Evolutionary conservation across 2,113 vertebrate species (phyloP), one percentile per base, ranked within the genome.

Genomic region (Myotis davidii): DNA sequence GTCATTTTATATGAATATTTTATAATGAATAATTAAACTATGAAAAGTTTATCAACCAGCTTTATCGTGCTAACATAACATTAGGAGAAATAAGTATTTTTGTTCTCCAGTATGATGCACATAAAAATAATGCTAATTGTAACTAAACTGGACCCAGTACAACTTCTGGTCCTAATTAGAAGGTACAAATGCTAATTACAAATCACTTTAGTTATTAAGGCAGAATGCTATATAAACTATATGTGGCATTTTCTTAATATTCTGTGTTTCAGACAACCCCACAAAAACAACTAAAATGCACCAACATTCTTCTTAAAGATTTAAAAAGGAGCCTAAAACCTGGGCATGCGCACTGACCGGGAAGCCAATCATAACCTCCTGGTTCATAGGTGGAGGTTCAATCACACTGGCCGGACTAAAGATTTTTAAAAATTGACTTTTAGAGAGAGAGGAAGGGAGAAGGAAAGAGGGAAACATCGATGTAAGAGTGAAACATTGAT

Each of bases 201-300:
- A 69, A 78, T 50, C 61, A 73, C 16, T 76, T 90, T 94, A 61
- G 64, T 69, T 69, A 90, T 54, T 86, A 61, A 87, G 89, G 39
- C 37, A 83, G 17, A 91, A 42, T 73, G 48, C 13, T n/a, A 34
- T 56, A 70, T 64, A 42, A 92, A 92, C n/a, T 54, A 72, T 74
- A 52, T 6, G 27, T 32, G 37, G 56, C 23, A 85, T 85, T 94
- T 85, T 78, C 61, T 72, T 86, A 45, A 87, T 79, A 84, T 81
- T 91, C 65, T 95, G 39, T 88, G 82, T 95, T 96, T 88, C 29
- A 29, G 54, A 56, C 67, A 97, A 78, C 10, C 29, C 27, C 89
- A 96, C 18, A 16, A 73, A 90, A 93, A 76, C 52, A 91, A 85
- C 39, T 76, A 85, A 78, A 88, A 88, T 78, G 74, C 70, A 91